Conservation (phyloP, 2,113 vertebrate species). For the Diphyllodes magnificus region DNA sequence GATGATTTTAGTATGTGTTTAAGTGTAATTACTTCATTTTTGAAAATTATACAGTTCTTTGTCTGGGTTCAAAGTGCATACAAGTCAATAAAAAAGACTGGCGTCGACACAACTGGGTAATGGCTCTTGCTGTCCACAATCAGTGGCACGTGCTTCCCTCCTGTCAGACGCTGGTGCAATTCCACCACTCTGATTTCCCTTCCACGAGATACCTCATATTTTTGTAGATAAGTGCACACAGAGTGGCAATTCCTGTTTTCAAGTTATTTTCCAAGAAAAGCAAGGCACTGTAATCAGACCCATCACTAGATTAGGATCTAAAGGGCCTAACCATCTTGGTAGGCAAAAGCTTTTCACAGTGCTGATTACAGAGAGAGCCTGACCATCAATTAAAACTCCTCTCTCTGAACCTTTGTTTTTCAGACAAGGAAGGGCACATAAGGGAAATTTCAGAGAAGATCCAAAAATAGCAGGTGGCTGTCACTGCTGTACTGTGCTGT, state of each 20-base stretch:
- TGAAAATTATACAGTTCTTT: neutral
- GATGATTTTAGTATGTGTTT: neutral
- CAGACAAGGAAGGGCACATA: neutral
- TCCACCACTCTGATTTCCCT: neutral
- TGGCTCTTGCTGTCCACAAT: accelerated
- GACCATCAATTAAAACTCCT: neutral
- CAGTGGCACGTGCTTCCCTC: neutral
- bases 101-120: accelerated
- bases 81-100: neutral
- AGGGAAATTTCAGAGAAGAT: neutral
- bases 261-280: neutral
- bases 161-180: neutral
- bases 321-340: neutral
- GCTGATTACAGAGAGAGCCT: neutral
- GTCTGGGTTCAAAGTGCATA: neutral
- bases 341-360: neutral
- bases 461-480: conserved; percentile 35
- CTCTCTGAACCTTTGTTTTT: neutral
- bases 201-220: neutral
- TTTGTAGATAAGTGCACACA: neutral
- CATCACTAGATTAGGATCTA: neutral
- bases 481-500: neutral
- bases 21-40: neutral
- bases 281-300: neutral
- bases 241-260: neutral